Evolutionary conservation across 2,113 vertebrate genomes (phyloP), one percentile per base, ranked within the genome.

Genomic region (Aythya baeri): DNA sequence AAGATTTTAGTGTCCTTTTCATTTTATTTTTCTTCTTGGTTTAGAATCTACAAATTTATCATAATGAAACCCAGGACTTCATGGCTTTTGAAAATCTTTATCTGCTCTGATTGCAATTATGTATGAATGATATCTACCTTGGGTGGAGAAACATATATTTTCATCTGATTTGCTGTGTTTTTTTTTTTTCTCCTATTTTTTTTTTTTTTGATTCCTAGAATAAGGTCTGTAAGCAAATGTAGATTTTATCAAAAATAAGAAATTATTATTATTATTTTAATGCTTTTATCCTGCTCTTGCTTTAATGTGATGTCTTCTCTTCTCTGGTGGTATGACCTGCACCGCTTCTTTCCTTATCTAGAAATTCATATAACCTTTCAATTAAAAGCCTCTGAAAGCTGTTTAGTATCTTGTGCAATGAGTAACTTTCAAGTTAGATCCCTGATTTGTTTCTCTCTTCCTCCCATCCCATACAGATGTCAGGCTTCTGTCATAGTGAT

Each of bases 81-180:
- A 6, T 67, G 15, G 27, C 31, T 83, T 95, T 31, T 23, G 43
- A 89, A 91, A 88, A 23, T 21, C 3, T 83, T 71, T 5, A 23
- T 73, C 31, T 52, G 6, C 80, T 95, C 25, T 71, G 41, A 17
- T 50, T 71, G 14, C 11, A 41, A 0, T 86, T 88, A 49, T 92
- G 7, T 57, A 1, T 52, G 7, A 77, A 65, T 46, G 7, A 5
- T 38, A 26, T 8, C n/a, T 74, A 11, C 14, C 17, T 44, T 81
- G 23, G 15, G n/a, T 88, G 7, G 54, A 38, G 81, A 63, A 10
- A 1, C 4, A 8, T 34, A 1, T 8, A 13, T 62, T 25, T 85
- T 75, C 3, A 17, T 65, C 22, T 79, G 25, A 14, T 74, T 38
- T 0, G 0, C 9, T 5, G 4, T 10, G 7, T 2, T 3, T 8